These are phyloP conservation scores for Portevinia maculata DNA, from an alignment of 2,888 invertebrate genomes.

Conservation along the genomic window DNA sequence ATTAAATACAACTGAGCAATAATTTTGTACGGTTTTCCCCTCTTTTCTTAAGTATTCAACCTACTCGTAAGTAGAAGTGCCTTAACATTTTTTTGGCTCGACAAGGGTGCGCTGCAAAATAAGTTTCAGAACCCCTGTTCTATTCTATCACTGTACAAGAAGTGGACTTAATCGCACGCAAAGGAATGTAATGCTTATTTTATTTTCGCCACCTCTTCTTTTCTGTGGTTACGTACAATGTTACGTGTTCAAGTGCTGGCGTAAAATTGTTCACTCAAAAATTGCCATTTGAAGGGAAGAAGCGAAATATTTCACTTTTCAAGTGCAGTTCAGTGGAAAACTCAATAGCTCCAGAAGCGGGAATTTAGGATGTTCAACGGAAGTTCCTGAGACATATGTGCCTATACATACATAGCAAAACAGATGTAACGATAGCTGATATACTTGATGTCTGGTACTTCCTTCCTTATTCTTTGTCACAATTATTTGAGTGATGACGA, in stretches of 20 bases:
- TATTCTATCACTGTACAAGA: slow-evolving; percentile 31
- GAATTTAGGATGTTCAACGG: slow-evolving; percentile 27
- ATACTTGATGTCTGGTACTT: slow-evolving; percentile 13
- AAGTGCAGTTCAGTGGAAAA: slow-evolving; percentile 33
- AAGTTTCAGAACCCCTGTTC: too few species aligned
- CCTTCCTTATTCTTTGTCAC: slow-evolving; percentile 20
- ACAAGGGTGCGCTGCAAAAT: too few species aligned
- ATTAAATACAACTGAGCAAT: too few species aligned
- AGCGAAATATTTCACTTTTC: slow-evolving; percentile 41
- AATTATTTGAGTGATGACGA: slow-evolving; percentile 14
- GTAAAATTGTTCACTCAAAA: slow-evolving; percentile 44
- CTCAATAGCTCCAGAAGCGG: slow-evolving; percentile 35
- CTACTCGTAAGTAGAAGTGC: too few species aligned
- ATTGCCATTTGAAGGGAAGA: slow-evolving; percentile 8
- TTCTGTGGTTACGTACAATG: background rate
- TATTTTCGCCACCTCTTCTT: background rate
- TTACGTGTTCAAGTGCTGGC: slow-evolving; percentile 23
- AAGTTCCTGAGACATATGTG: slow-evolving; percentile 3
- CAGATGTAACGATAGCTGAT: too few species aligned
- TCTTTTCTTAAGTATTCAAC: too few species aligned
- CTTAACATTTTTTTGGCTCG: too few species aligned
- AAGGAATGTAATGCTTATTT: slow-evolving; percentile 39
- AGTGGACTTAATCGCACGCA: slow-evolving; percentile 54
- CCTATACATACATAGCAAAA: too few species aligned
- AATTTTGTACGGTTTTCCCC: too few species aligned